These are phyloP conservation scores for Coendou prehensilis DNA, from an alignment of 2,797 vertebrate genomes.

Conservation along the genomic window DNA sequence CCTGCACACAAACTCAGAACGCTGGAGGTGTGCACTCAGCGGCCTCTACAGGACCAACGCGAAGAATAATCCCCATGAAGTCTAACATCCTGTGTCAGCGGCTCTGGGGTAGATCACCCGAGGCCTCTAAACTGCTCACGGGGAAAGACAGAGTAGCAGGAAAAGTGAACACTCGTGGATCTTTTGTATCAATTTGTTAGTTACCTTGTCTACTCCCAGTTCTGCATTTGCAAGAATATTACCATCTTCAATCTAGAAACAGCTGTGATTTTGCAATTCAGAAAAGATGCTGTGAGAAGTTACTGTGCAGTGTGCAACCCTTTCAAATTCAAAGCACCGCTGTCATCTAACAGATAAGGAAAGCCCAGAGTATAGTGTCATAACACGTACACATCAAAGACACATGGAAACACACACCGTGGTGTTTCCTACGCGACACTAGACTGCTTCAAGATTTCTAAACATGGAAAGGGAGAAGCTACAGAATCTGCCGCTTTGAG, in stretches of 20 bases:
- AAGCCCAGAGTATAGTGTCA: neutral
- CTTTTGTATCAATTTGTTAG: neutral
- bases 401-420: neutral
- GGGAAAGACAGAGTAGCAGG: neutral
- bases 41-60: too few relatives aligned
- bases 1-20: neutral
- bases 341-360: neutral
- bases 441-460: neutral
- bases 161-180: neutral
- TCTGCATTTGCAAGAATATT: conserved; percentile 9
- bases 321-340: conserved; percentile 9
- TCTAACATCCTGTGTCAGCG: neutral
- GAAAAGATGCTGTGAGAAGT: neutral
- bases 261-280: conserved; percentile 46
- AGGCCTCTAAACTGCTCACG: neutral
- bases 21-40: neutral
- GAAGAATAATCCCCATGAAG: neutral
- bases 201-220: neutral
- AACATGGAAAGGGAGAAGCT: neutral
- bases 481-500: neutral
- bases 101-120: neutral
- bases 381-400: neutral
- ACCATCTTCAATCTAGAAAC: conserved; percentile 13
- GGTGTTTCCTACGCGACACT: neutral
- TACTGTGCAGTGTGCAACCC: neutral